Percentiles rank a stretch among this genome's conserved stretches.
These are phyloP conservation scores for Magallana gigas DNA, from an alignment of 1,140 invertebrate species.

Conservation along the genomic window DNA sequence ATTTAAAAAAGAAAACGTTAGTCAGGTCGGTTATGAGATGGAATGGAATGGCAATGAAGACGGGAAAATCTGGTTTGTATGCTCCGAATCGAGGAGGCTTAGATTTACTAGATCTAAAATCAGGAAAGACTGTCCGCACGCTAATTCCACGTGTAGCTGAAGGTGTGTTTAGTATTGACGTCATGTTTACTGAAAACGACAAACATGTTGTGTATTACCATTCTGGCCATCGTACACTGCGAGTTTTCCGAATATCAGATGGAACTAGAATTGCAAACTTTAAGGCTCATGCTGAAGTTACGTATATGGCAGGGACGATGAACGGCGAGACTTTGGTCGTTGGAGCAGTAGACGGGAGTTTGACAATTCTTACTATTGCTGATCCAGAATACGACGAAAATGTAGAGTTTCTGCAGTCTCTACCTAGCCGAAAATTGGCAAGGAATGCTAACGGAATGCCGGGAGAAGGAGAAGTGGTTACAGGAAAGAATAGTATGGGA, in stretches of 20 bases:
- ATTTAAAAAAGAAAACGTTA: constrained; percentile 81
- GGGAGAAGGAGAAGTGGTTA: constrained; percentile 60
- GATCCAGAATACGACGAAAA: constrained; percentile 84
- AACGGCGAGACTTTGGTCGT: constrained; percentile 90
- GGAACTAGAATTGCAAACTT: constrained; percentile 95
- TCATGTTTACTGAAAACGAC: constrained; percentile 95
- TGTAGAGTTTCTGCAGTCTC: constrained; percentile 70
- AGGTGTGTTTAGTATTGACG: constrained; percentile 97
- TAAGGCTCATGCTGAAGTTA: constrained; percentile 93
- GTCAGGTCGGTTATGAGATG: constrained; percentile 80
- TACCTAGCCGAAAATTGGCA: constrained; percentile 67
- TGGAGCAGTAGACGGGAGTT: constrained; percentile 95
- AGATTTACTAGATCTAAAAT: constrained; percentile 82
- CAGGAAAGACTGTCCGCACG: constrained; percentile 89
- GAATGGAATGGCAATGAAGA: constrained; percentile 80
- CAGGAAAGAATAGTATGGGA: constrained; percentile 69
- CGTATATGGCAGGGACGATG: constrained; percentile 89
- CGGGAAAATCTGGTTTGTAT: constrained; percentile 91
- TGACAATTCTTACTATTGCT: constrained; percentile 93
- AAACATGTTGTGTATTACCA: constrained; percentile 98
- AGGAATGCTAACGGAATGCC: constrained; percentile 53
- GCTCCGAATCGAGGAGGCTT: constrained; percentile 95
- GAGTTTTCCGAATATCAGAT: constrained; percentile 93
- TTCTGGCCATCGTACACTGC: constrained; percentile 93
- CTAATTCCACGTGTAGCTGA: constrained; percentile 94